phyloP scores from a whole-genome alignment of 2,113 vertebrate genomes.

The Anthoscopus minutus region DNA sequence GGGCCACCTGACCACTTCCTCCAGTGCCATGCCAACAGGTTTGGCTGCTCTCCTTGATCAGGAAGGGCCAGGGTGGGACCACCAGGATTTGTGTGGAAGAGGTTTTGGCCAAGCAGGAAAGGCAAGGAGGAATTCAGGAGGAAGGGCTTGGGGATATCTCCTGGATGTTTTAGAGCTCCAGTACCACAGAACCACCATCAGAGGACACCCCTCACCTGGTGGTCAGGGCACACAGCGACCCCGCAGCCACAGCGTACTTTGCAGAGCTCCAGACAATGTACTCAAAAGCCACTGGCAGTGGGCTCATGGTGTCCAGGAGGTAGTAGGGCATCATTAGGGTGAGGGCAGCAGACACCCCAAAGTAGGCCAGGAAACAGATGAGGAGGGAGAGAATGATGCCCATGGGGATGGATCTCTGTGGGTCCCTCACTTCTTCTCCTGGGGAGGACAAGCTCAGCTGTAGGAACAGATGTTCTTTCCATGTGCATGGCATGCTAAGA shows the following conservation, averaged over 20 bases:
- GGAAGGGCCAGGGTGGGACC: neutral
- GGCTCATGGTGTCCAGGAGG: conserved; percentile 74
- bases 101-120: neutral
- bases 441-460: neutral
- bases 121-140: neutral
- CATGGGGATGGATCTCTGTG: conserved; percentile 79
- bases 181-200: neutral
- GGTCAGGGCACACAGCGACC: conserved; percentile 58
- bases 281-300: conserved; percentile 77
- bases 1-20: neutral
- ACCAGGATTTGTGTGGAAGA: neutral
- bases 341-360: conserved; percentile 82
- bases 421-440: conserved; percentile 86
- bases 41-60: neutral
- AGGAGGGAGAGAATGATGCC: conserved; percentile 81
- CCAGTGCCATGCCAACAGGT: neutral
- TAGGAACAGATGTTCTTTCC: neutral
- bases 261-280: conserved; percentile 78
- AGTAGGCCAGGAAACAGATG: conserved; percentile 85
- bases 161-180: neutral
- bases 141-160: neutral
- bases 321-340: conserved; percentile 90
- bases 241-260: conserved; percentile 63
- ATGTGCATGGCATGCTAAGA: neutral
- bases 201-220: conserved; percentile 13